phyloP scores from a whole-genome alignment of 1,140 invertebrate species.

The Lerema accius region DNA sequence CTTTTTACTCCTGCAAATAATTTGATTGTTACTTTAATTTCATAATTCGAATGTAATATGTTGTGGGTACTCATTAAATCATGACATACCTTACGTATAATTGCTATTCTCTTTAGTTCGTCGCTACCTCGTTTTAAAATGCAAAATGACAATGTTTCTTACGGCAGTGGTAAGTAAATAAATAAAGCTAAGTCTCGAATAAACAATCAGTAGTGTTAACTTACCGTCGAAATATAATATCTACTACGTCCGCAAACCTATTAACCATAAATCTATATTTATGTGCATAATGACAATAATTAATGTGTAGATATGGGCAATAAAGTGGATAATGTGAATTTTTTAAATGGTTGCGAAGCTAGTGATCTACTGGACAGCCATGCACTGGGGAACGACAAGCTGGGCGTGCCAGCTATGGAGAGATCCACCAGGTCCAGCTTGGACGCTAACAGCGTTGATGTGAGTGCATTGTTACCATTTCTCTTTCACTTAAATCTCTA shows the following conservation, averaged over 20 bases:
- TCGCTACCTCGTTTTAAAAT: slow-evolving; percentile 44
- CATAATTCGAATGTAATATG: slow-evolving; percentile 29
- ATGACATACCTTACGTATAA: slow-evolving; percentile 27
- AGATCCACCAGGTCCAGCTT: slow-evolving; percentile 71
- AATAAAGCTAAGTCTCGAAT: slow-evolving; percentile 12
- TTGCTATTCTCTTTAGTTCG: slow-evolving; percentile 3
- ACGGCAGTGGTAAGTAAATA: slow-evolving; percentile 67
- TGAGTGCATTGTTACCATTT: slow-evolving; percentile 48
- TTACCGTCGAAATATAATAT: slow-evolving; percentile 50
- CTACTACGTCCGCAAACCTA: slow-evolving; percentile 39
- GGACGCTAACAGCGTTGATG: slow-evolving; percentile 77
- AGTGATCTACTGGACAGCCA: slow-evolving; percentile 78
- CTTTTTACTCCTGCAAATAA: slow-evolving; percentile 29
- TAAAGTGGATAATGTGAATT: slow-evolving; percentile 69
- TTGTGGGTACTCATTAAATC: slow-evolving; percentile 36
- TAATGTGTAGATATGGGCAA: slow-evolving; percentile 71
- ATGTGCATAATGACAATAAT: slow-evolving; percentile 60
- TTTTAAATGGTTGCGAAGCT: slow-evolving; percentile 69
- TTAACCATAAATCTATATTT: slow-evolving; percentile 64
- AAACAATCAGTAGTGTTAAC: slow-evolving; percentile 30
- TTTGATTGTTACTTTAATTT: slow-evolving; percentile 31
- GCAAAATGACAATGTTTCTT: slow-evolving; percentile 71
- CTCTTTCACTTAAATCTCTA: too few relatives aligned
- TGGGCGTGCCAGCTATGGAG: slow-evolving; percentile 63
- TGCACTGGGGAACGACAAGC: slow-evolving; percentile 71